phyloP scores from a whole-genome alignment of 2,113 vertebrate species.

The Campylomormyrus numenius region DNA sequence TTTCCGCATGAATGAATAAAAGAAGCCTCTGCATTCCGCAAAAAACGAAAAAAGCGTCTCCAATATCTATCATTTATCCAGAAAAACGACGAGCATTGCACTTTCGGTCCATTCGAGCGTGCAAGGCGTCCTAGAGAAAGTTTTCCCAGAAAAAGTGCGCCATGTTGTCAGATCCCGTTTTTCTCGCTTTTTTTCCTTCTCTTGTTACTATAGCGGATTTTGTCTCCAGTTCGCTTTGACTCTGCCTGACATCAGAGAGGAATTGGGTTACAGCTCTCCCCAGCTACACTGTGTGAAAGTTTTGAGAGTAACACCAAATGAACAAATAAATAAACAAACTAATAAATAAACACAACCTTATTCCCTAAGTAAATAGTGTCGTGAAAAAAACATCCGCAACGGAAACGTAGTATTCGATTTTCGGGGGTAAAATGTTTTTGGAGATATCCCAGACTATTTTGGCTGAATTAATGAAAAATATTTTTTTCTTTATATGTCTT shows the following conservation, averaged over 20 bases:
- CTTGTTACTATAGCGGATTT: constrained; percentile 50
- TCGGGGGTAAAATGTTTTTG: not conserved
- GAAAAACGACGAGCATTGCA: constrained; percentile 14
- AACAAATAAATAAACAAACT: not conserved
- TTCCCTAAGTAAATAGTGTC: not conserved
- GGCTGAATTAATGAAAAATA: not conserved
- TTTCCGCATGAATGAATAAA: constrained; percentile 34
- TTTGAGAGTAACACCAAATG: not conserved
- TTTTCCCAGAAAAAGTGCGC: constrained; percentile 50
- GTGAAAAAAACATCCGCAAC: not conserved
- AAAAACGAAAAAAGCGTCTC: not conserved
- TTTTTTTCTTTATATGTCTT: not conserved
- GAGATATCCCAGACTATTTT: not conserved
- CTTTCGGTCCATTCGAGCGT: not conserved
- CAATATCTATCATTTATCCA: not conserved
- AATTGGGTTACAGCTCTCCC: constrained; percentile 52
- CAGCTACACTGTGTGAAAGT: not conserved
- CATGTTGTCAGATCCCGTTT: constrained; percentile 57
- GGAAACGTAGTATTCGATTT: not conserved
- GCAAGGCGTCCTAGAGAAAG: constrained; percentile 27
- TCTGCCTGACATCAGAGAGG: constrained; percentile 55
- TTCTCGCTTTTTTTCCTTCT: constrained; percentile 39
- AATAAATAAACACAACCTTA: not conserved
- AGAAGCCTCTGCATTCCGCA: constrained; percentile 15
- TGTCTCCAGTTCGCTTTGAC: constrained; percentile 48